phyloP scores from a whole-genome alignment of 2,113 vertebrate species.

The Microcebus murinus region DNA sequence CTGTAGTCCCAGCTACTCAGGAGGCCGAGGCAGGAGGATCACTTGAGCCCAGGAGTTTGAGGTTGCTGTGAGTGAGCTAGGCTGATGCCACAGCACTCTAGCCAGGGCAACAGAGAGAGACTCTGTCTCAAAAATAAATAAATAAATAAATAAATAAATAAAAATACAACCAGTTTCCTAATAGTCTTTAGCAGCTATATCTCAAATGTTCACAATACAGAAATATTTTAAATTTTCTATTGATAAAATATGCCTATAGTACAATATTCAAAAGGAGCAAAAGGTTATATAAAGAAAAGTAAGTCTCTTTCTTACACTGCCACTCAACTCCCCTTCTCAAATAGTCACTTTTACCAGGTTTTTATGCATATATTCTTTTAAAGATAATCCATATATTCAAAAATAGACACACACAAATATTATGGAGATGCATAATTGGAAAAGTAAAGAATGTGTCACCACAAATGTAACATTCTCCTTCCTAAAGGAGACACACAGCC shows the following conservation, averaged over 20 bases:
- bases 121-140: no score
- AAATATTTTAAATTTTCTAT: background rate
- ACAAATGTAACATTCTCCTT: background rate
- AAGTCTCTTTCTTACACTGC: background rate
- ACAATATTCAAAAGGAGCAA: slow-evolving; percentile 15
- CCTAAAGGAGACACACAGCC: background rate
- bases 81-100: no score
- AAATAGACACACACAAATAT: background rate
- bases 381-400: background rate
- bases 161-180: background rate
- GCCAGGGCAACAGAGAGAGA: no score
- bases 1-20: no score
- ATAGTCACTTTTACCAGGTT: background rate
- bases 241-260: background rate
- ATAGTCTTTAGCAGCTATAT: background rate
- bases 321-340: background rate
- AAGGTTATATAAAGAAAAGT: background rate
- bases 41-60: no score
- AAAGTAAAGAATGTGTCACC: rapidly evolving
- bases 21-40: no score
- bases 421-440: background rate
- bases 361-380: background rate
- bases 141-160: background rate
- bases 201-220: background rate
- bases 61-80: no score